phyloP scores from a whole-genome alignment of 2,113 vertebrate species.

The Aplodontia rufa region DNA sequence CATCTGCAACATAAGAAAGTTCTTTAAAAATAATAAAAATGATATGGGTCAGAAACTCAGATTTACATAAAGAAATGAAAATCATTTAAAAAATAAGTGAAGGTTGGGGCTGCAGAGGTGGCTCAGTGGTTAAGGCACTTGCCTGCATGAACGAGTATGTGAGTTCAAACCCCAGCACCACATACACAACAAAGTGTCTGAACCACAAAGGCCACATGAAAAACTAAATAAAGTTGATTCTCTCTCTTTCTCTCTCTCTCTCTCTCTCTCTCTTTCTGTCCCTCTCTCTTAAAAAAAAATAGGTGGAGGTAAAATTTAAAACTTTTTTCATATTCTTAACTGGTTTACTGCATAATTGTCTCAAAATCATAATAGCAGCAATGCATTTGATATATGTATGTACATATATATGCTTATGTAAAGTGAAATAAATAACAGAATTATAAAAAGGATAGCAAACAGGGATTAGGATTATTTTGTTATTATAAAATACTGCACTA shows the following conservation, averaged over 20 bases:
- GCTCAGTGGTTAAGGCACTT: too few relatives aligned
- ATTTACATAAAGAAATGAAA: not conserved
- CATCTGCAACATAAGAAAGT: not conserved
- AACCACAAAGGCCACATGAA: too few relatives aligned
- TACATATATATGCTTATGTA: not conserved
- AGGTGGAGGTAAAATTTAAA: not conserved
- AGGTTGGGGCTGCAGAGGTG: too few relatives aligned
- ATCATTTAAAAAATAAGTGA: not conserved
- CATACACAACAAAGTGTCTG: too few relatives aligned
- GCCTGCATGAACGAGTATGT: too few relatives aligned
- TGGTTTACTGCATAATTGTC: not conserved
- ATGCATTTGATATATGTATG: not conserved
- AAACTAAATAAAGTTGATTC: too few relatives aligned
- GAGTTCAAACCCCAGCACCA: too few relatives aligned
- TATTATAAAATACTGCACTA: not conserved
- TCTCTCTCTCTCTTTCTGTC: too few relatives aligned
- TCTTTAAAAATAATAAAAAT: not conserved
- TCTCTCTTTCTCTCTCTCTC: too few relatives aligned
- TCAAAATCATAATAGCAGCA: not conserved
- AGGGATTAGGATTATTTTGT: not conserved
- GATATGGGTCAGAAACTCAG: not conserved
- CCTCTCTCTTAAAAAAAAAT: too few relatives aligned
- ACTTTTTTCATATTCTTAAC: not conserved
- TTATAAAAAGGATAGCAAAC: not conserved
- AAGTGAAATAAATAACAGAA: not conserved